phyloP scores from a whole-genome alignment of 53 echinoderm and acorn worm species.

The Astropecten irregularis region DNA sequence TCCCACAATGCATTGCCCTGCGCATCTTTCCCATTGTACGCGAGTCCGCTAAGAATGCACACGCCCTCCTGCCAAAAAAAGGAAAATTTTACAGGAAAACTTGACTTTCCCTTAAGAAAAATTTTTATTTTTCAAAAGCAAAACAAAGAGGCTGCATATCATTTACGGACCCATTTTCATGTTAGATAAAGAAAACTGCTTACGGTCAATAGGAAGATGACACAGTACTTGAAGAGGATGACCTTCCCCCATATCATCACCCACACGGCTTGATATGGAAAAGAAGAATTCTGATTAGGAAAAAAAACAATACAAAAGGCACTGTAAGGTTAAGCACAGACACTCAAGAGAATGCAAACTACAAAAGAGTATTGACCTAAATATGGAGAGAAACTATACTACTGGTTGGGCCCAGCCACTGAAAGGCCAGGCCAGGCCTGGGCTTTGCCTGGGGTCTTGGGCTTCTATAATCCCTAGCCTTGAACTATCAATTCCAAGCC shows the following conservation, averaged over 20 bases:
- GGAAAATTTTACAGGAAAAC: too few species aligned
- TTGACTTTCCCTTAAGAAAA: too few species aligned
- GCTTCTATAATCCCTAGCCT: too few species aligned
- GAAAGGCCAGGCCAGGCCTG: too few species aligned
- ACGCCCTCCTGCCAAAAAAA: conserved; percentile 54
- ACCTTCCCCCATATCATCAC: conserved; percentile 60
- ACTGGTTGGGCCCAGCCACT: too few species aligned
- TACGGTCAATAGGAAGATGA: conserved; percentile 62
- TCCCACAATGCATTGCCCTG: conserved; percentile 71
- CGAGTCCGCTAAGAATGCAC: conserved; percentile 66
- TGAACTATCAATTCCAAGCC: too few species aligned
- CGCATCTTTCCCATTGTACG: conserved; percentile 70
- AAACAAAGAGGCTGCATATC: too few species aligned
- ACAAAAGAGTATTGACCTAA: background rate
- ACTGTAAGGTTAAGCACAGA: background rate
- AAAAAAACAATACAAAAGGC: background rate
- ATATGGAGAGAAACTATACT: too few species aligned
- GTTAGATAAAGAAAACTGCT: too few species aligned
- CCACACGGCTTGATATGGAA: conserved; percentile 18
- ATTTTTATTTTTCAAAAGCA: too few species aligned
- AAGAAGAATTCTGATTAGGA: conserved; percentile 48
- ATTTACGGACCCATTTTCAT: too few species aligned
- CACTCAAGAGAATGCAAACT: background rate
- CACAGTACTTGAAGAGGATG: conserved; percentile 50
- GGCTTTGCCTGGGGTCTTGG: too few species aligned